A percentile compares a stretch with the other conserved stretches of the same genome.
Evolutionary conservation across 2,888 invertebrate genomes (phyloP).

Genomic region (Latrodectus elegans): DNA sequence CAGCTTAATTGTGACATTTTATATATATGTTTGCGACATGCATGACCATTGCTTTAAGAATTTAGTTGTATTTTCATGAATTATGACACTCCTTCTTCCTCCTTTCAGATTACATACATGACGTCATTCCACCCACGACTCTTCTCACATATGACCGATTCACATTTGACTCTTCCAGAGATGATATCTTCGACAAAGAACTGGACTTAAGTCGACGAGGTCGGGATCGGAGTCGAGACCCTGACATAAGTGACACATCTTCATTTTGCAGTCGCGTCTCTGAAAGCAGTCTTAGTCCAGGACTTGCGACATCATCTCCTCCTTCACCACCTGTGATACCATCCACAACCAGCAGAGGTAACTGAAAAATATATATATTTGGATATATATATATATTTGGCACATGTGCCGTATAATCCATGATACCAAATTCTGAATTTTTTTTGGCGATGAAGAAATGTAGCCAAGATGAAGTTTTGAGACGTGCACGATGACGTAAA

Average conservation of each 20-base stretch:
- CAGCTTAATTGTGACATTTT: no score
- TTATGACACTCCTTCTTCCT: not conserved
- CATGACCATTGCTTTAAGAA: no score
- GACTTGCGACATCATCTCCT: conserved; percentile 40
- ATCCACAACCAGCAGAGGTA: conserved; percentile 30
- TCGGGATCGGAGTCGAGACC: conserved; percentile 13
- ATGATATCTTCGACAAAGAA: conserved; percentile 53
- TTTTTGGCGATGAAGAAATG: not conserved
- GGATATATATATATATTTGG: no score
- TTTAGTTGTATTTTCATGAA: not conserved
- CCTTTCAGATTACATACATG: conserved; percentile 60
- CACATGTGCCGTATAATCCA: not conserved
- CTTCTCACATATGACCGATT: conserved; percentile 32
- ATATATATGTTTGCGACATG: no score
- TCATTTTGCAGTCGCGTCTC: conserved; percentile 62
- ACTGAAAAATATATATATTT: not conserved
- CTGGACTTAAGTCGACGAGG: conserved; percentile 54
- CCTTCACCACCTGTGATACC: conserved; percentile 32
- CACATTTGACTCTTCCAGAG: conserved; percentile 21
- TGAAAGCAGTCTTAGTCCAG: conserved; percentile 63
- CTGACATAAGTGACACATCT: conserved; percentile 36
- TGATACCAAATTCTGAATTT: not conserved
- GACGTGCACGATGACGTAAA: no score
- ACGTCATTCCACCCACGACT: conserved; percentile 51
- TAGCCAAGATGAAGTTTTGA: no score